These are phyloP conservation scores for Acleris sparsana DNA, from an alignment of 2,888 invertebrate species.

Conservation along the genomic window DNA sequence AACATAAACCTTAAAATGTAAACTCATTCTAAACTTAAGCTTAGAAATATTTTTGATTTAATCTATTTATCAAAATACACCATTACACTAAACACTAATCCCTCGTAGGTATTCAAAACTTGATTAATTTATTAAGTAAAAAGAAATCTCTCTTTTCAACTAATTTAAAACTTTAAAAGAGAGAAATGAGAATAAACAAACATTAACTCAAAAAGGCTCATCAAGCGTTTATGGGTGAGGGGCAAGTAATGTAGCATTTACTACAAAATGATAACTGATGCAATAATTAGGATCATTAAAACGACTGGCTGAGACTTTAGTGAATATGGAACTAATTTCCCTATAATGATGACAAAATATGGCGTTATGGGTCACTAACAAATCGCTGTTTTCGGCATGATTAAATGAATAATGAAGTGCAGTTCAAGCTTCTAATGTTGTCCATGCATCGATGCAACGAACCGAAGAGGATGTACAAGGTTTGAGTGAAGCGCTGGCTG, in stretches of 20 bases:
- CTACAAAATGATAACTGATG: slow-evolving; percentile 28
- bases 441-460: slow-evolving; percentile 81
- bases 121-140: too few relatives aligned
- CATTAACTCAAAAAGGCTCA: too few relatives aligned
- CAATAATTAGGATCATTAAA: slow-evolving; percentile 4
- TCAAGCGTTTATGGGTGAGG: too few relatives aligned
- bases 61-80: neutral
- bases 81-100: slow-evolving; percentile 19
- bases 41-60: neutral
- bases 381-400: slow-evolving; percentile 47
- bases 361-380: slow-evolving; percentile 43
- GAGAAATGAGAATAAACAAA: too few relatives aligned
- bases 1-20: too few relatives aligned
- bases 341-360: slow-evolving; percentile 39
- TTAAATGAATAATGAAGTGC: slow-evolving; percentile 67
- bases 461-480: slow-evolving; percentile 73
- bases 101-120: too few relatives aligned
- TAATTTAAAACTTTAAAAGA: too few relatives aligned
- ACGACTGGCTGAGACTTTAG: slow-evolving; percentile 23
- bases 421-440: slow-evolving; percentile 79
- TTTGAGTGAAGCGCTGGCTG: slow-evolving; percentile 75
- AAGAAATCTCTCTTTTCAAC: too few relatives aligned
- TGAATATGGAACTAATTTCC: slow-evolving; percentile 37
- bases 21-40: neutral
- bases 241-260: slow-evolving; percentile 19